Base-by-base conservation (phyloP, 2,113 vertebrate species). In the Erpornis zantholeuca region DNA sequence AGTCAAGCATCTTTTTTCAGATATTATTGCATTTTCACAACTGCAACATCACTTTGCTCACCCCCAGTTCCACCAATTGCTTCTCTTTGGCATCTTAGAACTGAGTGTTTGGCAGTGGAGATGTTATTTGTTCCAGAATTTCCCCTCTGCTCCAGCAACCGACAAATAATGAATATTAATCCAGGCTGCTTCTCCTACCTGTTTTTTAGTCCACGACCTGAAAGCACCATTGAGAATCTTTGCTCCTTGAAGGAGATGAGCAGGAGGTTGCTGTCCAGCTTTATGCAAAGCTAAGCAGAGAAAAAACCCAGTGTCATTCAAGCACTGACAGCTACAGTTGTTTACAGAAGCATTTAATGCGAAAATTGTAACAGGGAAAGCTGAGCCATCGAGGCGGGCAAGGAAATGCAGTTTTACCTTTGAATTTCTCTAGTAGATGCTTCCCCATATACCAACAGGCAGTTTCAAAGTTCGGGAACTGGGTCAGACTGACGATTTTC, bases 151-250 rank as follows among this genome's bases (percentile, higher is more conserved):
- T 80, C 21, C 53, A 66, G 35, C 60, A 63, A 29, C 44, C 53
- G 36, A 33, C 54, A 69, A 77, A 73, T 22, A 56, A 7, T 18
- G 4, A 54, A 15, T 16, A 69, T 64, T 31, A 56, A 81, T 44
- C 25, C 40, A 72, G 52, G n/a, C 56, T 47, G 7, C 45, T 70
- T 59, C 64, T 82, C 97, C 89, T 97, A 99, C 99, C 98, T 99
- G 99, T 96, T 99, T 99, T 97, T 99, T 99, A 54, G 99, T 99
- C 99, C 99, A 99, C 12, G 99, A 98, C 97, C 99, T 98, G 97
- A 99, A 99, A 96, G 99, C 99, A 97, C 99, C 99, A 42, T 99
- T 99, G 95, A 99, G 98, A 97, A 99, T 99, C 98, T 99, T 99
- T 98, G 99, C 99, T 98, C 99, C 99, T 45, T 99, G 99, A 73